These are phyloP conservation scores for Gryllus bimaculatus DNA, from an alignment of 1,140 invertebrate genomes.

Conservation along the genomic window DNA sequence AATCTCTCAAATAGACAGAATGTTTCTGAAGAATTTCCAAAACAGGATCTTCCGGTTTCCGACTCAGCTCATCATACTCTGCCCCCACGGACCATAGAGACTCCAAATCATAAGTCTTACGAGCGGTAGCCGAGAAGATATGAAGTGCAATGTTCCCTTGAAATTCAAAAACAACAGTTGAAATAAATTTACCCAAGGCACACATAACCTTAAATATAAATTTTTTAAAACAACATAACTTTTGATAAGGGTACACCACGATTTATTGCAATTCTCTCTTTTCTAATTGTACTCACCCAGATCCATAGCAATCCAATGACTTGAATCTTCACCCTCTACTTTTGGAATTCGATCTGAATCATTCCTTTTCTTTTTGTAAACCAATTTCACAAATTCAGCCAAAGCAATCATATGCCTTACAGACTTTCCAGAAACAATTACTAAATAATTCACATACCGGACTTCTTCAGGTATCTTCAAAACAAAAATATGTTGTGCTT, in stretches of 20 bases:
- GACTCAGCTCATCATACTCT: slow-evolving; percentile 63
- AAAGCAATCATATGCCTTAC: slow-evolving; percentile 64
- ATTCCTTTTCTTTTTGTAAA: slow-evolving; percentile 65
- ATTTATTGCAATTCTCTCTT: slow-evolving; percentile 17
- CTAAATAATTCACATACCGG: slow-evolving; percentile 74
- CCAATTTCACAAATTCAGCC: slow-evolving; percentile 62
- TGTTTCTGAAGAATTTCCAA: slow-evolving; percentile 52
- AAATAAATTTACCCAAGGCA: background rate
- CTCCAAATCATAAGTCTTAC: slow-evolving; percentile 77
- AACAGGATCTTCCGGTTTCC: slow-evolving; percentile 44
- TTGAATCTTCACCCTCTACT: slow-evolving; percentile 64
- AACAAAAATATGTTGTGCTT: slow-evolving; percentile 71
- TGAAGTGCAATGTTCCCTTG: slow-evolving; percentile 84
- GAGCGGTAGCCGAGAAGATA: slow-evolving; percentile 60
- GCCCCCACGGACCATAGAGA: slow-evolving; percentile 79
- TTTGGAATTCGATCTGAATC: slow-evolving; percentile 54
- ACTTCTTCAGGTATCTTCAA: slow-evolving; percentile 60
- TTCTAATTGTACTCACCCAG: slow-evolving; percentile 48
- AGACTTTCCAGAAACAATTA: slow-evolving; percentile 65
- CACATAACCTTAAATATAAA: background rate
- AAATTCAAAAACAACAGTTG: slow-evolving; percentile 24
- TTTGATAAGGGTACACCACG: background rate
- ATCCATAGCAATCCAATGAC: slow-evolving; percentile 84
- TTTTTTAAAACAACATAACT: slow-evolving; percentile 14
- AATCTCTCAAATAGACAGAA: slow-evolving; percentile 46